Evolutionary conservation across 2,888 invertebrate genomes (phyloP).

Genomic region (Bellardia bayeri): DNA sequence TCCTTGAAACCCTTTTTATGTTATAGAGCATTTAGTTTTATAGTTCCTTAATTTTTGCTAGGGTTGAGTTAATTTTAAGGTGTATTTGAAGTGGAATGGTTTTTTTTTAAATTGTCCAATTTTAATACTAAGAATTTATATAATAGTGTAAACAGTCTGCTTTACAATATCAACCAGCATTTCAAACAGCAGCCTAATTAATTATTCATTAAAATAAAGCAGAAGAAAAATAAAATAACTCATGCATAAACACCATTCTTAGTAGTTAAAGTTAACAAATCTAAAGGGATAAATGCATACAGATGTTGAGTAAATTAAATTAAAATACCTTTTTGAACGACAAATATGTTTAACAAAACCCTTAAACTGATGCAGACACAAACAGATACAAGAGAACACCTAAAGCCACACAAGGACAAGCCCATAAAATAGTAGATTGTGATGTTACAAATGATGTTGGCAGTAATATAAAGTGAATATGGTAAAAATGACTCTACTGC

Average conservation of each 20-base stretch:
- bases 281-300: slow-evolving; percentile 13
- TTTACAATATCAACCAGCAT: too few relatives aligned
- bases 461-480: background rate
- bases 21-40: background rate
- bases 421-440: background rate
- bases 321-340: slow-evolving; percentile 51
- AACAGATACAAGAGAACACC: background rate
- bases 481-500: slow-evolving; percentile 6
- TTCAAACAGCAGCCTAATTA: too few relatives aligned
- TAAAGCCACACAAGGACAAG: background rate
- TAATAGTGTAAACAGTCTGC: too few relatives aligned
- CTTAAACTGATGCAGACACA: background rate
- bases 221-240: background rate
- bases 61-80: too few relatives aligned
- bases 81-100: too few relatives aligned
- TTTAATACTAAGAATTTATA: too few relatives aligned
- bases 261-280: slow-evolving; percentile 10
- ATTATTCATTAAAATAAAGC: background rate
- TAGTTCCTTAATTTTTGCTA: background rate
- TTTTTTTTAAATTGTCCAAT: too few relatives aligned
- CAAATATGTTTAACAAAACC: slow-evolving; percentile 26
- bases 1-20: background rate
- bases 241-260: background rate
- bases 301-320: slow-evolving; percentile 56
- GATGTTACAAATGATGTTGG: slow-evolving; percentile 2